phyloP scores from a whole-genome alignment of 2,797 vertebrate genomes.

The Argyrosomus regius region DNA sequence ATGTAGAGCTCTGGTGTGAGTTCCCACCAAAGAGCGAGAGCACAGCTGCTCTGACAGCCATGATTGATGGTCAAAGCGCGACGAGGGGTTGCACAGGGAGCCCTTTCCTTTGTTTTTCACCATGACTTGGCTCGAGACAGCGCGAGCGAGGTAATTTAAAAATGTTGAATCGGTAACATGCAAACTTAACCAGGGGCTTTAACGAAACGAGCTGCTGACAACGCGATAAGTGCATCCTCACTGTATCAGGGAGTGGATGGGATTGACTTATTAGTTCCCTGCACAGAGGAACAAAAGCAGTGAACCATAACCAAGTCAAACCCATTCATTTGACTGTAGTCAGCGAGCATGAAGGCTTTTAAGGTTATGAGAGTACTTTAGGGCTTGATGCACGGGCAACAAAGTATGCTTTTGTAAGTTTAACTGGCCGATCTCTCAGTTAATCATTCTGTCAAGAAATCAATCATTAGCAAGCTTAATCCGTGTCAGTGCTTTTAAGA shows the following conservation, averaged over 20 bases:
- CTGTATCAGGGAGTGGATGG: constrained; percentile 60
- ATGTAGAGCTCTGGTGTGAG: constrained; percentile 68
- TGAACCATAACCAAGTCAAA: constrained; percentile 70
- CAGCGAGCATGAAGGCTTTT: constrained; percentile 72
- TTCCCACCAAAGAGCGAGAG: constrained; percentile 62
- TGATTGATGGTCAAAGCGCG: constrained; percentile 78
- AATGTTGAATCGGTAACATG: constrained; percentile 76
- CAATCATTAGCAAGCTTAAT: constrained; percentile 54
- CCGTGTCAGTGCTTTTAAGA: constrained; percentile 55
- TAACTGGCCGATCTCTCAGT: constrained; percentile 50
- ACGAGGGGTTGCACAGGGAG: constrained; percentile 59
- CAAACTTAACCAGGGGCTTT: constrained; percentile 71
- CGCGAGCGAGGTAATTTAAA: constrained; percentile 70
- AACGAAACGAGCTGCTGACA: constrained; percentile 79
- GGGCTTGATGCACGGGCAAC: constrained; percentile 52
- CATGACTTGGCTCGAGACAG: constrained; percentile 44
- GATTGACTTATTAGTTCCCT: constrained; percentile 76
- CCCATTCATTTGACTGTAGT: constrained; percentile 69
- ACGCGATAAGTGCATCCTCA: constrained; percentile 75
- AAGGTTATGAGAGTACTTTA: constrained; percentile 70
- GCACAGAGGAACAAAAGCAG: constrained; percentile 65
- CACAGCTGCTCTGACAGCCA: constrained; percentile 75
- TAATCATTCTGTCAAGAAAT: constrained; percentile 65
- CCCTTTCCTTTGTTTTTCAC: constrained; percentile 62
- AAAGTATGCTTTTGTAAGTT: constrained; percentile 58